Conservation (phyloP, 1,140 invertebrate species). For the Dinoponera quadriceps region DNA sequence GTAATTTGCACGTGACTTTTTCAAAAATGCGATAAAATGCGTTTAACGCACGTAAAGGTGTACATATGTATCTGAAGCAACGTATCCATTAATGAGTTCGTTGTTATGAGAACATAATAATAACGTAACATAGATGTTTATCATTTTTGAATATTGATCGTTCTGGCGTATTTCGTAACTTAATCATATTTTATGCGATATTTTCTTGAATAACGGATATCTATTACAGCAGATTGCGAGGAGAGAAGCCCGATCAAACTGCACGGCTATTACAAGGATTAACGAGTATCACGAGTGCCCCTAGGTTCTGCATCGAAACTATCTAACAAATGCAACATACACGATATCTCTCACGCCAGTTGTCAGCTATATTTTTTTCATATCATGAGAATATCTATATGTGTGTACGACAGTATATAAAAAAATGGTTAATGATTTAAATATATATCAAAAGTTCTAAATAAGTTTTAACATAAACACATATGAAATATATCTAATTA, state of each 20-base stretch:
- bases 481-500: too few species aligned
- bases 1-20: conserved; percentile 8
- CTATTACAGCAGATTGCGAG: conserved; percentile 43
- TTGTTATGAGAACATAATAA: conserved; percentile 42
- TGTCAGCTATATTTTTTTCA: neutral
- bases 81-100: conserved; percentile 13
- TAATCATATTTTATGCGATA: conserved; percentile 34
- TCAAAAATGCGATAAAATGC: neutral
- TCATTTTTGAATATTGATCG: conserved; percentile 23
- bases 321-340: neutral
- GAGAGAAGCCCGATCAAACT: conserved; percentile 30
- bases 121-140: conserved; percentile 29
- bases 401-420: too few species aligned
- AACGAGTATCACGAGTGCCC: conserved; percentile 53
- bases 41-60: neutral
- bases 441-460: too few species aligned
- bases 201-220: conserved; percentile 54
- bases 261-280: conserved; percentile 41
- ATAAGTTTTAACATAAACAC: too few species aligned
- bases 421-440: too few species aligned
- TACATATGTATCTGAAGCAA: neutral
- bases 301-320: conserved; percentile 31
- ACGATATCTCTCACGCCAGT: conserved; percentile 6
- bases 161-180: conserved; percentile 3
- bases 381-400: neutral